Base-by-base conservation (phyloP, 2,888 invertebrate genomes). In the Xanthostigma xanthostigma region DNA sequence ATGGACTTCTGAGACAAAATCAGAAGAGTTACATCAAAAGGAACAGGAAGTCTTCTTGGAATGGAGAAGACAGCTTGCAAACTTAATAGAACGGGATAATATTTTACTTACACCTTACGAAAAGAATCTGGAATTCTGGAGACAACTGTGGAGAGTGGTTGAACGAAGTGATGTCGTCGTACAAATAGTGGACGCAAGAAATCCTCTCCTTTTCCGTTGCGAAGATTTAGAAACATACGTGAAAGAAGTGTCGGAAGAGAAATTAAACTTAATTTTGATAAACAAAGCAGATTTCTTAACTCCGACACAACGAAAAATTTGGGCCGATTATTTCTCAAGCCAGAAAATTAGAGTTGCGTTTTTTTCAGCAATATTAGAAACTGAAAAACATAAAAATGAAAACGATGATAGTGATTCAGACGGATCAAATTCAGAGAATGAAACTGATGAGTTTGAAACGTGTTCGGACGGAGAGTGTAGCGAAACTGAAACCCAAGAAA, bases 61-160 rank as follows among this genome's bases (percentile, higher is more conserved):
- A 49, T 99, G 98, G 98, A 74, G 96, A 53, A 75, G 91, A 45
- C 74, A 81, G 48, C 70, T 98, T 48, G 84, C 92, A 3, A 64
- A 78, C 33, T 63, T 92, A 12, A 88, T 86, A 64, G 85, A 89
- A 55, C 73, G 79, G 12, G 80, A 93, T 41, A 83, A 81, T 0
- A 72, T 96, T 3, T 73, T 88, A 0, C 68, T 98, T 53, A 99
- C 98, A 0, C 98, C 98, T 0, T 98, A 93, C 67, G 98, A 99
- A 62, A 87, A 92, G 60, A 99, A 98, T 68, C 66, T 97, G 14
- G 95, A 98, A 64, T 89, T 98, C 58, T 98, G 98, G 98, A 78
- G 95, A 44, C 98, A 99, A 64, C 65, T 99, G 36, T 99, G 98
- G 98, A 77, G 97, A 57, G 97, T 98, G 0, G 79, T 98, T n/a